phyloP scores from a whole-genome alignment of 2,797 vertebrate genomes.

The Heterohyrax brucei region DNA sequence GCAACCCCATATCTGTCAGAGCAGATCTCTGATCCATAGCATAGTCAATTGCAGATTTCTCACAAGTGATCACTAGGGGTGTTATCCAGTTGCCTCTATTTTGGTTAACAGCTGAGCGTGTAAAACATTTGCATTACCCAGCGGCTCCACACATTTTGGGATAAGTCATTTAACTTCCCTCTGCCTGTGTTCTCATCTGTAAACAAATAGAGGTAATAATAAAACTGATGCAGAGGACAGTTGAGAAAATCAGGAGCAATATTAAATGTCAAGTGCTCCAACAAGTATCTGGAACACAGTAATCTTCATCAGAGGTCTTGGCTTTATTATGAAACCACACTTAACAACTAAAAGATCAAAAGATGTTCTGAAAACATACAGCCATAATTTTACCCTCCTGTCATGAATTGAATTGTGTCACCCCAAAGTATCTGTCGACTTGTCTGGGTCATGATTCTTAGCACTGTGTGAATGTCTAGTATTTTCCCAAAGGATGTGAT shows the following conservation, averaged over 20 bases:
- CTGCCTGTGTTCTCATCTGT: constrained; percentile 31
- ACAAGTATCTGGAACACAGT: neutral
- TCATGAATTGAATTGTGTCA: too few species aligned
- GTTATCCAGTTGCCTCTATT: neutral
- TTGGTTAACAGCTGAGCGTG: neutral
- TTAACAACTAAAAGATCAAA: neutral
- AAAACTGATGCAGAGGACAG: constrained; percentile 29
- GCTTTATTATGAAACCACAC: neutral
- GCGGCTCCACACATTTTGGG: neutral
- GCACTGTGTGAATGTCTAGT: too few species aligned
- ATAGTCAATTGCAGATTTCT: neutral
- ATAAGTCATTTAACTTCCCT: constrained; percentile 9
- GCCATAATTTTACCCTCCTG: too few species aligned
- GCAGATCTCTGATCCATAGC: neutral
- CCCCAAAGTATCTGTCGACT: too few species aligned
- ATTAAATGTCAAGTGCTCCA: neutral
- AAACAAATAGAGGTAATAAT: constrained; percentile 46
- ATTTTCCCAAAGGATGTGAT: too few species aligned
- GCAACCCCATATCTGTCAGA: neutral
- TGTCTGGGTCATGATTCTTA: too few species aligned
- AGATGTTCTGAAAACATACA: neutral
- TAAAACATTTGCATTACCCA: neutral
- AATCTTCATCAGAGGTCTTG: neutral
- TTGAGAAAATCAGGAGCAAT: constrained; percentile 36
- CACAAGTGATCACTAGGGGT: neutral